Percentiles rank a stretch among this genome's conserved stretches.
Conservation (phyloP, 2,888 invertebrate genomes). For the Drosophila rellima region DNA sequence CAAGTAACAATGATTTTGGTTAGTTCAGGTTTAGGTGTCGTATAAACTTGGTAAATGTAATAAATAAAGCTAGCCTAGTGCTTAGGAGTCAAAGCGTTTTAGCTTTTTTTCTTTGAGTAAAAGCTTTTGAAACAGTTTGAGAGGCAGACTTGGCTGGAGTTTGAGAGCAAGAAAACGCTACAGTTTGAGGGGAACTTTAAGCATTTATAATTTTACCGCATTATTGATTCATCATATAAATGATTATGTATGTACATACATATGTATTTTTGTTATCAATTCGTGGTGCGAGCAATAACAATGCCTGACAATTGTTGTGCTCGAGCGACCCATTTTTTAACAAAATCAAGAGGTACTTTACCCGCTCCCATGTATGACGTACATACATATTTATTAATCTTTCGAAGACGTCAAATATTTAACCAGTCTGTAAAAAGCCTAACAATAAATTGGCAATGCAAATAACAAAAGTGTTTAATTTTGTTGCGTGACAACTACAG, state of each 20-base stretch:
- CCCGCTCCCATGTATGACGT: conserved; percentile 55
- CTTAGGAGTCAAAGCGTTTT: conserved; percentile 30
- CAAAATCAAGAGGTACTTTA: conserved; percentile 35
- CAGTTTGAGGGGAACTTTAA: conserved; percentile 19
- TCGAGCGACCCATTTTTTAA: not conserved
- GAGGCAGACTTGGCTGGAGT: conserved; percentile 2
- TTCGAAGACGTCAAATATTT: conserved; percentile 60
- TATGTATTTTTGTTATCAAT: conserved; percentile 59
- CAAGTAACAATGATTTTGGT: not conserved
- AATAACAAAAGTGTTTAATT: conserved; percentile 57
- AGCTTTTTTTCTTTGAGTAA: conserved; percentile 54
- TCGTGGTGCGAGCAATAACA: conserved; percentile 45
- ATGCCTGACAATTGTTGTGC: conserved; percentile 44
- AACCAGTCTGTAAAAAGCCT: conserved; percentile 69
- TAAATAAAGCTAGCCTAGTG: conserved; percentile 53
- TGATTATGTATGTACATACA: conserved; percentile 49
- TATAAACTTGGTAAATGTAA: conserved; percentile 16
- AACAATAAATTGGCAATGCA: conserved; percentile 57
- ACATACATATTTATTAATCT: conserved; percentile 47
- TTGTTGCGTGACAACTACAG: conserved; percentile 35
- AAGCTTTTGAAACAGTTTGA: conserved; percentile 45
- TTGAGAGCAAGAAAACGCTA: conserved; percentile 9
- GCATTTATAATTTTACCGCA: conserved; percentile 51
- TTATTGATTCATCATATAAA: conserved; percentile 62
- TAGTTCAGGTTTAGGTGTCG: not conserved